These are phyloP conservation scores for Cyprinodon diabolis DNA, from an alignment of 2,797 vertebrate species.

Conservation along the genomic window DNA sequence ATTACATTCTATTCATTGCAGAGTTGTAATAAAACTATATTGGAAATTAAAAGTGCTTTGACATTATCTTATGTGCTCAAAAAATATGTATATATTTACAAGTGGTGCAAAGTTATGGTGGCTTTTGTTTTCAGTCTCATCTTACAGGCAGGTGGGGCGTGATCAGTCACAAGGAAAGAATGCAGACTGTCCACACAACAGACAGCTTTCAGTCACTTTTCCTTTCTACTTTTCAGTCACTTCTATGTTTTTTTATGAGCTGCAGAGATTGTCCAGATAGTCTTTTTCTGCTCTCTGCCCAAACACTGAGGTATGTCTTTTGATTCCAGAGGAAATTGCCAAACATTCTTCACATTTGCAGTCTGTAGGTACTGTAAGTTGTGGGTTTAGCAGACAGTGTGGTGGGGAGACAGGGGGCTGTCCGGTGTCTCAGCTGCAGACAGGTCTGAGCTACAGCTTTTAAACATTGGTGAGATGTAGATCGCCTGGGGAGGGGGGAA, in stretches of 20 bases:
- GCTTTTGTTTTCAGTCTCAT: constrained; percentile 36
- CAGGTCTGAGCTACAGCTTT: constrained; percentile 43
- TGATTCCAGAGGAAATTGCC: constrained; percentile 67
- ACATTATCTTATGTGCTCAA: constrained; percentile 38
- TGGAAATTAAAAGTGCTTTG: constrained; percentile 58
- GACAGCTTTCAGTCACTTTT: constrained; percentile 3
- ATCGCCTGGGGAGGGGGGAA: constrained; percentile 58
- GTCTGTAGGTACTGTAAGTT: constrained; percentile 11
- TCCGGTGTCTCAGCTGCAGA: constrained; percentile 48
- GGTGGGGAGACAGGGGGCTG: constrained; percentile 52
- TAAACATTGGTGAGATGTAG: constrained; percentile 76
- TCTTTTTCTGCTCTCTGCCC: constrained; percentile 17
- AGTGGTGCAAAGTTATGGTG: constrained; percentile 29
- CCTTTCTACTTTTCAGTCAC: neutral
- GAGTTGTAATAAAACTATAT: constrained; percentile 44
- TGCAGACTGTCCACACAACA: constrained; percentile 10
- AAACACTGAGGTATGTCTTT: constrained; percentile 64
- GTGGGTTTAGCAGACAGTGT: constrained; percentile 61
- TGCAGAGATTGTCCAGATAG: constrained; percentile 21
- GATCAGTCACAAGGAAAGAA: constrained; percentile 32
- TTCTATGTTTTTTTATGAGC: neutral
- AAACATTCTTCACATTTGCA: constrained; percentile 55
- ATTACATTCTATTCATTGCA: constrained; percentile 44
- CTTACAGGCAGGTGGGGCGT: constrained; percentile 39
- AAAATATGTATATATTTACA: constrained; percentile 50